A percentile compares a stretch with the other conserved stretches of the same genome.
phyloP scores from a whole-genome alignment of 2,797 vertebrate species.

The Dicrostonyx torquatus region DNA sequence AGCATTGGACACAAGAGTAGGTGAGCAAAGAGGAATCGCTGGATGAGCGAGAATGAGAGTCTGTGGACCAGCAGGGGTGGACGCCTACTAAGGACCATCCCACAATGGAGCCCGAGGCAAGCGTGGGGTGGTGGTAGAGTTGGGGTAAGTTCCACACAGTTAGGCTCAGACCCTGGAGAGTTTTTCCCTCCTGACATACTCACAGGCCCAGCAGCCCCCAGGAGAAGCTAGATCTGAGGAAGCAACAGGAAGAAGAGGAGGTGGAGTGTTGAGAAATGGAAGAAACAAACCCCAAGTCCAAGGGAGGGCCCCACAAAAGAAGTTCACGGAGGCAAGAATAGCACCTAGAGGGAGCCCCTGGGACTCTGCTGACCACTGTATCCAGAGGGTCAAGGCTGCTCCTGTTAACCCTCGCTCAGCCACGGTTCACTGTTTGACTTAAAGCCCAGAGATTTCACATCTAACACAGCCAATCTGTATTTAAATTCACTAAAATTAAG shows the following conservation, averaged over 20 bases:
- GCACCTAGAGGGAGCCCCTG: background rate
- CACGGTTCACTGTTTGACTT: background rate
- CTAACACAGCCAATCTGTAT: background rate
- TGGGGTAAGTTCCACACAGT: background rate
- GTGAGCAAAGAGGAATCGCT: background rate
- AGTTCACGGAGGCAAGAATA: background rate
- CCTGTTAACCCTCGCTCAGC: background rate
- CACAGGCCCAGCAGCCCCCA: background rate
- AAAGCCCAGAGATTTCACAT: background rate
- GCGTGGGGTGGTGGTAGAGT: background rate
- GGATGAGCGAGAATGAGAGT: background rate
- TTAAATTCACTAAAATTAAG: background rate
- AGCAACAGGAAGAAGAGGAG: background rate
- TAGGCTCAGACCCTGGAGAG: background rate
- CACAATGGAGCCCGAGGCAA: background rate
- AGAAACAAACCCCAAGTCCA: background rate
- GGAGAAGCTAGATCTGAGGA: background rate
- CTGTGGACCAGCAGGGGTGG: too few relatives aligned
- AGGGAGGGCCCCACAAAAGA: fast-evolving
- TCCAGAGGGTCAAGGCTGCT: background rate
- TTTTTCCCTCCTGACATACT: background rate
- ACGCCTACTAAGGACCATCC: background rate
- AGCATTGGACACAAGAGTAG: background rate
- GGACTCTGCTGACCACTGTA: background rate
- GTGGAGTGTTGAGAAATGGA: too few relatives aligned